Evolutionary conservation across 1,140 invertebrate species (phyloP), one percentile per base, ranked within the genome.

Genomic region (Dinoponera quadriceps): DNA sequence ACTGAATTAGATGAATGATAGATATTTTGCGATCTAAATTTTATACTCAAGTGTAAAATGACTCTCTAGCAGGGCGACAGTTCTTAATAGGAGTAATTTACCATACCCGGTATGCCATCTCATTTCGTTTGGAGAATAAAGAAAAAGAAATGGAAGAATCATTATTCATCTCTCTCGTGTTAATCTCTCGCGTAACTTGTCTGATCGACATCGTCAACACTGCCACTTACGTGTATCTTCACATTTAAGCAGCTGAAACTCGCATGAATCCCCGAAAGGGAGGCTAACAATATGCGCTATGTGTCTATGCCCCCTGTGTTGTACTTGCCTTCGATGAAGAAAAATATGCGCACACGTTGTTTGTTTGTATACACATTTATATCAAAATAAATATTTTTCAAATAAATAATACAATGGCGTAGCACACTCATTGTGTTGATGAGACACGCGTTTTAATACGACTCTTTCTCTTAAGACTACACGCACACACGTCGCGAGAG

Each of bases 331-430:
- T 20, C 60, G 16, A 16, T 69, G 11, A 48, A 68, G 14, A 75
- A 29, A 49, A 82, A 62, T 14, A 66, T 65, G 13, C 44, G 54
- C 29, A 20, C 33, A 62, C 13, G 9, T 55, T 63, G 9, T 55
- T 63, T 83, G 38, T 84, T 44, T 84, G 29, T 77, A 66, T 65
- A 62, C 25, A 60, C 29, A 69, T 62, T 69, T 74, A 71, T 82
- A 88, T 57, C 62, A 88, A 87, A 88, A 87, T 88, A 88, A 88
- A 87, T 82, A 78, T 62, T 85, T 77, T 60, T 72, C 54, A 51
- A 82, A 85, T 87, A 81, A 87, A 82, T 73, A 82, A 82, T 81
- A 62, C 14, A 77, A 22, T 80, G 51, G 25, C 59, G 11, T 59
- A 71, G 66, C 14, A 59, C n/a, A 59, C 51, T 33, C n/a, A 55